Evolutionary conservation across 2,113 vertebrate species (phyloP), one percentile per base, ranked within the genome.

Genomic region (Pygathrix nemaeus): DNA sequence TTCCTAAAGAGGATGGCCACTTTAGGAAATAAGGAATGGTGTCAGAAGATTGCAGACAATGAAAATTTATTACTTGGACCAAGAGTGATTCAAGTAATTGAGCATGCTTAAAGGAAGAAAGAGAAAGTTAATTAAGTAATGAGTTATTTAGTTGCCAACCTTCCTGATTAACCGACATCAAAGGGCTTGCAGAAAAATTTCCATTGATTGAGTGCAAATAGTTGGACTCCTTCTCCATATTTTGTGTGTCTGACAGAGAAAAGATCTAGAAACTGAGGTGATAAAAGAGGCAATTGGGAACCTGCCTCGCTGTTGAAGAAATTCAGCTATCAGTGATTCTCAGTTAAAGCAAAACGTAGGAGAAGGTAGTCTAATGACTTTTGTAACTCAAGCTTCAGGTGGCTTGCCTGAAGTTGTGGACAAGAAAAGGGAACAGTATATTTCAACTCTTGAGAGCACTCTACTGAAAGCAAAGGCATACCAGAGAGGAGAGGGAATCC

Each of bases 221-320:
- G 30, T 85, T 76, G 45, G 21, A 59, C 57, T 75, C 11, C 75
- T 91, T 96, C 38, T 89, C 20, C 10, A 12, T 38, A 20, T 76
- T 89, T 95, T 83, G 16, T 59, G 35, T 90, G 95, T 94, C 30
- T 87, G 75, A 76, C 73, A 50, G 73, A 95, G 50, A 45, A 52
- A 76, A 73, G 17, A 45, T 38, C 4, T 95, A 82, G 72, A 57
- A 76, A n/a, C 35, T 21, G 32, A 93, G 78, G 27, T 72, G 66
- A 40, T 52, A n/a, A 68, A 68, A 76, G 57, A 91, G 13, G 27
- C 3, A 50, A 18, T 27, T 75, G 61, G 45, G 90, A 12, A 14
- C 20, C 7, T 75, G 23, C 18, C 20, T 64, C 20, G 2, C 12
- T 64, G 61, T 5, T 38, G 55, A 91, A 76, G 55, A 84, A 35